phyloP scores from a whole-genome alignment of 2,888 invertebrate genomes.

The Netelia melanura region DNA sequence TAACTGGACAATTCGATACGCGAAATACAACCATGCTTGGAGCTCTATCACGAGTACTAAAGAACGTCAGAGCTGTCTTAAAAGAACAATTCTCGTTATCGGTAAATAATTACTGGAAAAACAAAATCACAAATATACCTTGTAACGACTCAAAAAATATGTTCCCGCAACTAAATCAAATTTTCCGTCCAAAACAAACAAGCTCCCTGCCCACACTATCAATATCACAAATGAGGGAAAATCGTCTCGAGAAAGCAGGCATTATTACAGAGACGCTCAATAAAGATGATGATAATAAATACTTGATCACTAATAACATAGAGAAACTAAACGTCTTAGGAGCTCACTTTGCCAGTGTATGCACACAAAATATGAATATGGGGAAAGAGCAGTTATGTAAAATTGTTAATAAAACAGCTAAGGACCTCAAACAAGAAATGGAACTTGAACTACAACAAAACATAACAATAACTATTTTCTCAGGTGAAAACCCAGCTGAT shows the following conservation, averaged over 20 bases:
- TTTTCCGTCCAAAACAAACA: too few species aligned
- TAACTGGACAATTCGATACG: too few species aligned
- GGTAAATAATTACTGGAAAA: too few species aligned
- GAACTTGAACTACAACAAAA: background rate
- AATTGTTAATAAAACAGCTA: conserved; percentile 11
- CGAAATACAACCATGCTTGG: too few species aligned
- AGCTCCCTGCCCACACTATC: too few species aligned
- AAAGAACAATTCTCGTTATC: too few species aligned
- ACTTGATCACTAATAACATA: background rate
- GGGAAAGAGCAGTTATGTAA: background rate
- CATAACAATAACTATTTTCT: conserved; percentile 18
- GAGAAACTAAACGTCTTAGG: conserved; percentile 33
- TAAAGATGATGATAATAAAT: conserved; percentile 9
- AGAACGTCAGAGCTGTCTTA: too few species aligned
- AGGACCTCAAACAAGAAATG: conserved; percentile 36
- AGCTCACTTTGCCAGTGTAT: conserved; percentile 26
- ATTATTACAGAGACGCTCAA: background rate
- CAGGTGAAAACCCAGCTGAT: background rate
- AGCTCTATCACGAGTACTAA: too few species aligned
- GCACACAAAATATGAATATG: conserved; percentile 42
- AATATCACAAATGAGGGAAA: background rate
- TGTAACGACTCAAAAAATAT: too few species aligned
- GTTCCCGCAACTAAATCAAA: too few species aligned
- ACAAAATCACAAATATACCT: too few species aligned
- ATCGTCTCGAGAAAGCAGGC: conserved; percentile 3